Evolutionary conservation across 2,888 invertebrate species (phyloP).

Genomic region (Empis stercorea): DNA sequence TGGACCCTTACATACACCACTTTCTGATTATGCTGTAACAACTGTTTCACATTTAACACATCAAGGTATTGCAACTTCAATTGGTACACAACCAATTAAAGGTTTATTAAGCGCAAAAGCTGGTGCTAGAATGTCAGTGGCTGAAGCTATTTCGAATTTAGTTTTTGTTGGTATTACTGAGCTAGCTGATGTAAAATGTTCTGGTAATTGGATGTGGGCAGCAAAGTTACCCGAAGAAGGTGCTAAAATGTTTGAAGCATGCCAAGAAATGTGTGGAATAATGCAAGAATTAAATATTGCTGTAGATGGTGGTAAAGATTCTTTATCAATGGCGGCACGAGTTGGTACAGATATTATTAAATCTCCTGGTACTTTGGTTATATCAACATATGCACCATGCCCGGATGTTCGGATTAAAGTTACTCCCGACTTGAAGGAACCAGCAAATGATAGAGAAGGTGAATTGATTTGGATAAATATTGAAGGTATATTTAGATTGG

Average conservation of each 20-base stretch:
- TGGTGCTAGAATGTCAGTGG: slow-evolving; percentile 89
- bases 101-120: slow-evolving; percentile 59
- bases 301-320: slow-evolving; percentile 95
- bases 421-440: slow-evolving; percentile 81
- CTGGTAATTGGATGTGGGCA: slow-evolving; percentile 99
- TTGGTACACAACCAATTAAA: slow-evolving; percentile 95
- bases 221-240: slow-evolving; percentile 92
- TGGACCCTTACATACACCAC: slow-evolving; percentile 89
- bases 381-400: slow-evolving; percentile 94
- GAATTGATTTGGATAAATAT: slow-evolving; percentile 67
- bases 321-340: slow-evolving; percentile 91
- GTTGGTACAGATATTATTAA: slow-evolving; percentile 57
- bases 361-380: slow-evolving; percentile 79
- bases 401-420: slow-evolving; percentile 73
- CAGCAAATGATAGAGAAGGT: slow-evolving; percentile 45
- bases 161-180: slow-evolving; percentile 57
- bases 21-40: slow-evolving; percentile 86
- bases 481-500: slow-evolving; percentile 63
- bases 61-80: slow-evolving; percentile 84
- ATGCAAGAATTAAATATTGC: slow-evolving; percentile 75
- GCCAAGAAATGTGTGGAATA: slow-evolving; percentile 72
- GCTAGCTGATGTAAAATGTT: slow-evolving; percentile 85
- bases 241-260: slow-evolving; percentile 74
- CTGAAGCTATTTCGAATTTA: slow-evolving; percentile 86
- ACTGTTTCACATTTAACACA: slow-evolving; percentile 73